Evolutionary conservation across 1,140 invertebrate species (phyloP), one percentile per base, ranked within the genome.

Genomic region (Cotesia glomerata): DNA sequence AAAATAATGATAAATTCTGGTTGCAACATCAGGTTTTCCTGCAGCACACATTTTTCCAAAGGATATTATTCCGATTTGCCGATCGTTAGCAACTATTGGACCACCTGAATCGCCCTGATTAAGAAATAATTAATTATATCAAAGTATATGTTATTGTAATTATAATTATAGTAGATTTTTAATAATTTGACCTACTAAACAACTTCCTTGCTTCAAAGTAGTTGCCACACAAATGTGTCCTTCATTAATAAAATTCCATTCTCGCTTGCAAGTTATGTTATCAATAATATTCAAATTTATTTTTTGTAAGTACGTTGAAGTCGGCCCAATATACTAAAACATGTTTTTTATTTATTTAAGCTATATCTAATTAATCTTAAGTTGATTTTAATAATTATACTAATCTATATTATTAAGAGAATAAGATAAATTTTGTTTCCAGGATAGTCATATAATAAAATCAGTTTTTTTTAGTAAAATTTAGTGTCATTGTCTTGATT

Each of bases 1-100:
- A 77, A 76, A 69, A 79, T 79, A 80, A 11, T 36, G 72, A 75
- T 77, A 77, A 78, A 76, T 64, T 76, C 26, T 39, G 7, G 69
- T 65, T 32, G 64, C 52, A 65, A 74, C 75, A 79, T 76, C 76
- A 74, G 63, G 8, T 59, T 54, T 49, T 34, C 67, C 26, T 34
- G 1, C 26, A 9, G 16, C 58, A 61, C 58, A 61, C 18, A 18
- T 7, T 61, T 32, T 16, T 26, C 14, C 58, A 13, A 26, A 61
- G 3, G 58, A 18, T 34, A 32, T 13, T 26, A 61, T 61, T 13
- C 58, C 58, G 4, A 61, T 26, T 61, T 61, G 58, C 7, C 5
- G 5, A 26, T 26, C 14, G 32, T 61, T 32, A 34, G 58, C 58
- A 61, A 61, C 3, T 13, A 61, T 16, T 5, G 58, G 58, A 9